A percentile compares a stretch with the other conserved stretches of the same genome.
phyloP scores from a whole-genome alignment of 2,113 vertebrate genomes.

The Callithrix jacchus region DNA sequence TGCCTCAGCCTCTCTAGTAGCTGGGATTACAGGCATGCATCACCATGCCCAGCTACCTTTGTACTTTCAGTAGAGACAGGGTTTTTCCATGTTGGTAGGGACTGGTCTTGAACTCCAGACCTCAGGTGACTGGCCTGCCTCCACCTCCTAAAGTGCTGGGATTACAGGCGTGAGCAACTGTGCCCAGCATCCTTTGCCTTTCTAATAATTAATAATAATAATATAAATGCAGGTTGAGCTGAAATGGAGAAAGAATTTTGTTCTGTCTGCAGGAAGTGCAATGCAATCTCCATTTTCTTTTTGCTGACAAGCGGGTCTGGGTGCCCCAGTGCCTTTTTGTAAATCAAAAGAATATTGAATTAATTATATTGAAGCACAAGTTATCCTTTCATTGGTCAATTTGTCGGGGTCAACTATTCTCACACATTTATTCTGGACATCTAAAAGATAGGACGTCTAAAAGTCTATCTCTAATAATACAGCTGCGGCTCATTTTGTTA shows the following conservation, averaged over 20 bases:
- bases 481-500: conserved; percentile 58
- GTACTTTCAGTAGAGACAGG: no score
- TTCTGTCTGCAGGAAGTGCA: neutral
- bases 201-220: neutral
- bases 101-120: no score
- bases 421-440: conserved; percentile 49
- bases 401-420: conserved; percentile 66
- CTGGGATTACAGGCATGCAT: no score
- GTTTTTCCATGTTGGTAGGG: no score
- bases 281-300: neutral
- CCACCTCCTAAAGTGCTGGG: no score
- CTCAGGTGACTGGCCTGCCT: no score
- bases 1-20: no score
- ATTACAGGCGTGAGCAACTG: no score
- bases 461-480: neutral
- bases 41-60: no score
- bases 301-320: neutral
- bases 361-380: conserved; percentile 40
- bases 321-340: neutral
- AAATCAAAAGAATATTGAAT: conserved; percentile 65
- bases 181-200: neutral
- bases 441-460: conserved; percentile 64
- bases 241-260: neutral
- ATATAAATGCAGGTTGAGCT: neutral
- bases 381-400: conserved; percentile 53